Evolutionary conservation across 2,888 invertebrate species (phyloP).

Genomic region (Eutolmus rufibarbis): DNA sequence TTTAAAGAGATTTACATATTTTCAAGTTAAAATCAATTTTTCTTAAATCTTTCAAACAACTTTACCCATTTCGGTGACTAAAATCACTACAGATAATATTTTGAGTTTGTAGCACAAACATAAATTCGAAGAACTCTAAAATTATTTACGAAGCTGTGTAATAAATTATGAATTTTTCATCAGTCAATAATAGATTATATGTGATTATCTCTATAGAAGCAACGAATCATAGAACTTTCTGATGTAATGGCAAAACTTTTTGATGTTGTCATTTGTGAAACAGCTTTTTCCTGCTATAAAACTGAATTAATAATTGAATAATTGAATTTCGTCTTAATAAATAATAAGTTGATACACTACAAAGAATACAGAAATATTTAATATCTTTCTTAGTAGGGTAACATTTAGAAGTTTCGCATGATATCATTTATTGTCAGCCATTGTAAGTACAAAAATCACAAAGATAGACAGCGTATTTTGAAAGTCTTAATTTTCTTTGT

Average conservation of each 20-base stretch:
- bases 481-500: too few relatives aligned
- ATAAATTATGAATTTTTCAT: neutral
- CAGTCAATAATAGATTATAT: neutral
- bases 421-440: too few relatives aligned
- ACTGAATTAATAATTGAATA: neutral
- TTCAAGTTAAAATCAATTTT: neutral
- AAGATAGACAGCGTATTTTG: too few relatives aligned
- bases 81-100: neutral
- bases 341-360: too few relatives aligned
- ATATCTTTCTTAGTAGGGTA: too few relatives aligned
- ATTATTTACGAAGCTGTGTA: neutral
- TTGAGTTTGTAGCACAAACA: neutral
- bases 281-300: neutral
- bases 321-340: neutral
- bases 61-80: neutral
- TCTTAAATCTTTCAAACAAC: neutral
- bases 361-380: too few relatives aligned
- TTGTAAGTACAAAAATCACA: too few relatives aligned
- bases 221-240: neutral
- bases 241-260: neutral
- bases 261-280: neutral
- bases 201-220: neutral
- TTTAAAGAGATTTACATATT: neutral
- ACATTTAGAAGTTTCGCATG: too few relatives aligned
- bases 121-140: neutral